Evolutionary conservation across 2,113 vertebrate species (phyloP).

Genomic region (Elaphurus davidianus): DNA sequence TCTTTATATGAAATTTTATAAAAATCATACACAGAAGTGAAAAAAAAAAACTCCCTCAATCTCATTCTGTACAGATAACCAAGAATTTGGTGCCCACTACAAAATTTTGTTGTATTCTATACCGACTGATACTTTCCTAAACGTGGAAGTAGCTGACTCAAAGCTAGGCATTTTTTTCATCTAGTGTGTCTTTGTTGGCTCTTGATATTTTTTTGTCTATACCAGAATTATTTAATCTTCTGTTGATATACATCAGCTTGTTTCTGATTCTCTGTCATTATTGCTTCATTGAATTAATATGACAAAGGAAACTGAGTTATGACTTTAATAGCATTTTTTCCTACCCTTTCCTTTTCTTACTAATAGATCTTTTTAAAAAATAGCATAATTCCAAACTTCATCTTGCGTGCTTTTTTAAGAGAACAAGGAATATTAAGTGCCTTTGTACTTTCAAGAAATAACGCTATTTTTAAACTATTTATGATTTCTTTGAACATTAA

Average conservation of each 20-base stretch:
- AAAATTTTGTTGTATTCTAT: not conserved
- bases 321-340: not conserved
- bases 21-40: not conserved
- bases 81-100: not conserved
- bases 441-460: not conserved
- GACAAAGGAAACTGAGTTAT: not conserved
- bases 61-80: not conserved
- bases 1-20: not conserved
- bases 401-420: not conserved
- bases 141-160: not conserved
- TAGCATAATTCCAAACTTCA: not conserved
- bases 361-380: not conserved
- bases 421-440: not conserved
- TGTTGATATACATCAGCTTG: not conserved
- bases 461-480: not conserved
- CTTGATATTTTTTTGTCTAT: not conserved
- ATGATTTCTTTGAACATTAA: not conserved
- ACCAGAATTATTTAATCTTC: not conserved
- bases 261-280: not conserved
- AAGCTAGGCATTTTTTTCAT: not conserved
- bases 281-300: not conserved
- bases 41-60: not conserved
- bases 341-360: not conserved
- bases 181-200: not conserved
- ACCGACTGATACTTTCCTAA: not conserved